phyloP scores from a whole-genome alignment of 2,113 vertebrate species.

The Origma solitaria region DNA sequence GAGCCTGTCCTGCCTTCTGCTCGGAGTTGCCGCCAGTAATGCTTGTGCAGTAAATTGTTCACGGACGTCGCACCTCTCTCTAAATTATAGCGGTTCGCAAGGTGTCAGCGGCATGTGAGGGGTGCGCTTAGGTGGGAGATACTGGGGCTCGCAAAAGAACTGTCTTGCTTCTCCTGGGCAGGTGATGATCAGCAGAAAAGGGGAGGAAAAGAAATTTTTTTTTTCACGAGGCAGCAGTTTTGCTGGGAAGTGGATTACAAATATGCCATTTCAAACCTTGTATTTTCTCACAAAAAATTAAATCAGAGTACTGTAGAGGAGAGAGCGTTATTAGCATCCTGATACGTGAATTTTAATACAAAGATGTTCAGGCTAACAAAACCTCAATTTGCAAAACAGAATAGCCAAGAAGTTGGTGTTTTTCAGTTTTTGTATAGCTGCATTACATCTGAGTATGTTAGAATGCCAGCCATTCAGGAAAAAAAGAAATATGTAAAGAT shows the following conservation, averaged over 20 bases:
- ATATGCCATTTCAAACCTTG: neutral
- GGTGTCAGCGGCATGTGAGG: neutral
- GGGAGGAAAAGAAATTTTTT: neutral
- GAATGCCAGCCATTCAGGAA: neutral
- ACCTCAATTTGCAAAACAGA: rapidly evolving
- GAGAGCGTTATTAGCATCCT: neutral
- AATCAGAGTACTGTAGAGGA: neutral
- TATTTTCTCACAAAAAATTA: neutral
- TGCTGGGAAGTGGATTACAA: neutral
- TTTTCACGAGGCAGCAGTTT: neutral
- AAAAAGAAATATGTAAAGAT: neutral
- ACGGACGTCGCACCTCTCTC: rapidly evolving
- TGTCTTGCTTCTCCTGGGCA: neutral
- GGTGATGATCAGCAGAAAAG: too few relatives aligned
- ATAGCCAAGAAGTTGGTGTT: neutral
- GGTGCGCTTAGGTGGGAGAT: neutral
- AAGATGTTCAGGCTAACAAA: neutral
- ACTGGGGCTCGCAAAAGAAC: neutral
- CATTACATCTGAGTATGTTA: neutral
- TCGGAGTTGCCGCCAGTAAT: neutral
- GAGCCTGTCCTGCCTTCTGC: neutral
- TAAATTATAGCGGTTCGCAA: rapidly evolving
- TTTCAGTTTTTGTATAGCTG: neutral
- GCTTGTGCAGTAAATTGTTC: neutral
- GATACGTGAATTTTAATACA: neutral